Percentiles rank a stretch among this genome's conserved stretches.
phyloP scores from a whole-genome alignment of 2,797 vertebrate species.

The Gymnodraco acuticeps region DNA sequence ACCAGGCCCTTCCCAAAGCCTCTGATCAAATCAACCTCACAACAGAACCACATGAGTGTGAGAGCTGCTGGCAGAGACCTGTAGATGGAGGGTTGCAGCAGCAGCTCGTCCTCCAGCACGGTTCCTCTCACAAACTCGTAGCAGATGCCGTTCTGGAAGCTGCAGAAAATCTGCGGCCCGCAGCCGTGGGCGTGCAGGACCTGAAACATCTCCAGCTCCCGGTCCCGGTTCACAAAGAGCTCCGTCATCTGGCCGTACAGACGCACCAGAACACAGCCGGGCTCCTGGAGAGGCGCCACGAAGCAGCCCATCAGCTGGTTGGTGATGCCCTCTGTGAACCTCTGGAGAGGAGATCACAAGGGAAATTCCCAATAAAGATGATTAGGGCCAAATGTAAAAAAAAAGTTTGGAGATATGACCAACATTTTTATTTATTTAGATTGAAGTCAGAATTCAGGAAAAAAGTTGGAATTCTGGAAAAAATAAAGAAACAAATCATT shows the following conservation, averaged over 20 bases:
- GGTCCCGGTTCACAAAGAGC: constrained; percentile 81
- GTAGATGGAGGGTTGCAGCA: constrained; percentile 83
- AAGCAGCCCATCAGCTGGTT: constrained; percentile 86
- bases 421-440: too few relatives aligned
- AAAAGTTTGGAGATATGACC: too few relatives aligned
- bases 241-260: constrained; percentile 85
- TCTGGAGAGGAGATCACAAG: constrained; percentile 59
- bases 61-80: constrained; percentile 69
- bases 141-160: constrained; percentile 87
- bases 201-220: constrained; percentile 83
- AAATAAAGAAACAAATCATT: too few relatives aligned
- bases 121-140: constrained; percentile 84
- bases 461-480: too few relatives aligned
- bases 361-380: neutral
- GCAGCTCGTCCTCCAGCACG: constrained; percentile 80
- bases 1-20: neutral
- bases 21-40: neutral
- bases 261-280: constrained; percentile 81
- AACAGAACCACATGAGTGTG: neutral
- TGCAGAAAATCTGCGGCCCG: constrained; percentile 86
- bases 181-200: constrained; percentile 79
- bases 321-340: constrained; percentile 87
- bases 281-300: constrained; percentile 71
- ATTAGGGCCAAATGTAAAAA: neutral
- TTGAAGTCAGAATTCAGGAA: too few relatives aligned